Evolutionary conservation across 2,797 vertebrate genomes (phyloP), one percentile per base, ranked within the genome.

Genomic region (Phalloptychus januarius): DNA sequence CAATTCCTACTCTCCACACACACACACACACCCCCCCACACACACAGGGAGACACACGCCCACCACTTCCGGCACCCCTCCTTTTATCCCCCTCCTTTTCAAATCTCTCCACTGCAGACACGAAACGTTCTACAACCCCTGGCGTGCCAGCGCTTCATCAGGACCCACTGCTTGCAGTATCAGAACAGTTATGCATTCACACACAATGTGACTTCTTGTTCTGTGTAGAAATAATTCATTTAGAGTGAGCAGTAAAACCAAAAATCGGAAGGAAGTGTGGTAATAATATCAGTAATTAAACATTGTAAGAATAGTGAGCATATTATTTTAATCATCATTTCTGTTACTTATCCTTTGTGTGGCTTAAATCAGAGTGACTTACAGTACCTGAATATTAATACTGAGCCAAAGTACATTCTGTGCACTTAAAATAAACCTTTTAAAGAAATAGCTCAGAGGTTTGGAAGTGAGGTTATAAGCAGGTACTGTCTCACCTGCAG

Each of bases 71-170:
- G 93, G 90, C 77, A 73, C 87, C 86, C 88, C 88, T 89, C 74
- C 4, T 28, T 58, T 13, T 76, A 79, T 25, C 33, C 46, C 50
- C 46, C 46, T 48, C 45, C 58, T 58, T 75, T 61, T 50, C 86
- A 91, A 88, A 88, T 92, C 80, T 86, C 87, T 86, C 79, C 84
- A 90, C 92, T 93, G 93, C 93, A 94, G 92, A 93, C 90, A 94
- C 88, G 79, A 93, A 93, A 91, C 80, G 89, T 84, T 92, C 89
- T 87, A 89, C 92, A 91, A 91, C 89, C 87, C 87, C 89, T 92
- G 85, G 86, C 88, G 88, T 87, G 88, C 87, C 83, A 80, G 83
- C 20, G 78, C 83, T 89, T 91, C 80, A 84, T 88, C 82, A 80
- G 79, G 87, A 90, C 80, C 81, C 88, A 70, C 77, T 74, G 54